Evolutionary conservation across 2,797 vertebrate genomes (phyloP).

Genomic region (Ctenosaura bakeri): DNA sequence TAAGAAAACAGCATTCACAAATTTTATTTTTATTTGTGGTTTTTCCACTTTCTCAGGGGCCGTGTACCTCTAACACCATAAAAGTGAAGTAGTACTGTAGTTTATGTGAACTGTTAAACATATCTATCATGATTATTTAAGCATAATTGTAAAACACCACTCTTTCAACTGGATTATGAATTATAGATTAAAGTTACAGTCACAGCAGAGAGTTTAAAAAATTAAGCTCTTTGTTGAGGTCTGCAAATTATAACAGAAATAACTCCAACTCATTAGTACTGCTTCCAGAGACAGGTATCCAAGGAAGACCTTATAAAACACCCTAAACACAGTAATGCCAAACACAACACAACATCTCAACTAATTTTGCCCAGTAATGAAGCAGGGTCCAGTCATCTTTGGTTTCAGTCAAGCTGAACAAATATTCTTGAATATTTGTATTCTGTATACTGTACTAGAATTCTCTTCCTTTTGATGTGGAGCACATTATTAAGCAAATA

Average conservation of each 20-base stretch:
- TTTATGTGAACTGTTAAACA: not conserved
- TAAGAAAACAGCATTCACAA: no score
- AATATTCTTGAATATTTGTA: not conserved
- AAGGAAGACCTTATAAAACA: conserved; percentile 35
- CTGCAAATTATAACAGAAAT: conserved; percentile 28
- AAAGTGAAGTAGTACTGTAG: no score
- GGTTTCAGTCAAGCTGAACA: not conserved
- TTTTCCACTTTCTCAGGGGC: not conserved
- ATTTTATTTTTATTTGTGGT: conserved; percentile 10
- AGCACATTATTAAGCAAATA: not conserved
- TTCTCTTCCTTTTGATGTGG: not conserved
- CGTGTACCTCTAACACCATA: no score
- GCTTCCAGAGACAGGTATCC: conserved; percentile 30
- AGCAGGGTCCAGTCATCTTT: not conserved
- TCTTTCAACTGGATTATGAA: not conserved
- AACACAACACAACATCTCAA: not conserved
- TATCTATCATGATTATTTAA: not conserved
- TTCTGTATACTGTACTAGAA: not conserved
- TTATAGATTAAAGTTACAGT: fast-evolving
- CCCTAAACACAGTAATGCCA: not conserved
- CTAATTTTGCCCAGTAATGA: not conserved
- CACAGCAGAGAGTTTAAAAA: conserved; percentile 21
- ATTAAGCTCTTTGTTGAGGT: conserved; percentile 37
- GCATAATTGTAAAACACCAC: not conserved
- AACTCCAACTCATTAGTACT: conserved; percentile 40